A percentile compares a stretch with the other conserved stretches of the same genome.
Conservation (phyloP, 2,888 invertebrate species). For the Neria commutata region DNA sequence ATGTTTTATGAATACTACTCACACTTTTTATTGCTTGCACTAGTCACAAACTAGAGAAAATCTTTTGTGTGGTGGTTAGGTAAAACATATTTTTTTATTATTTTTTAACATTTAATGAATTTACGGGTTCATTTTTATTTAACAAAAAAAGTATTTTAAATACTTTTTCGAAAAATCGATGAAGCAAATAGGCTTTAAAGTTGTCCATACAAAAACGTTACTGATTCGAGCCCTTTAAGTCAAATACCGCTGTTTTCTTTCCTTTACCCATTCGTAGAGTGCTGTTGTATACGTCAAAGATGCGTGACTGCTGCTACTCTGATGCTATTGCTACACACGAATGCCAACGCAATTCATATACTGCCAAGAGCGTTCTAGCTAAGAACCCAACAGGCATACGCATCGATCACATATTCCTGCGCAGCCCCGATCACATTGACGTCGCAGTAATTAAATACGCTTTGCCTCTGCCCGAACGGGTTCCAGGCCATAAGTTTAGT, state of each 20-base stretch:
- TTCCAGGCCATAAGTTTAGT: constrained; percentile 75
- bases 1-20: no score
- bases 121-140: neutral
- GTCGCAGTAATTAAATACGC: constrained; percentile 66
- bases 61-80: neutral
- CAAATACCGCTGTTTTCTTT: no score
- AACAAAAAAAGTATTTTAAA: no score
- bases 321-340: constrained; percentile 75
- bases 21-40: no score
- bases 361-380: constrained; percentile 65
- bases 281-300: constrained; percentile 66
- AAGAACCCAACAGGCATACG: constrained; percentile 77
- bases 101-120: no score
- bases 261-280: constrained; percentile 59
- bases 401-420: constrained; percentile 88
- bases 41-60: neutral
- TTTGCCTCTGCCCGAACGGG: constrained; percentile 75
- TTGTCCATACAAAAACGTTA: neutral
- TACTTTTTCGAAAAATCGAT: no score
- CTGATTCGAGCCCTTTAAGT: neutral
- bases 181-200: neutral
- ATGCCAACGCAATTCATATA: constrained; percentile 81
- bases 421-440: constrained; percentile 50
- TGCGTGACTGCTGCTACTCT: constrained; percentile 63
- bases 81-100: no score